phyloP scores from a whole-genome alignment of 2,113 vertebrate species.

The Eurystomus gularis region DNA sequence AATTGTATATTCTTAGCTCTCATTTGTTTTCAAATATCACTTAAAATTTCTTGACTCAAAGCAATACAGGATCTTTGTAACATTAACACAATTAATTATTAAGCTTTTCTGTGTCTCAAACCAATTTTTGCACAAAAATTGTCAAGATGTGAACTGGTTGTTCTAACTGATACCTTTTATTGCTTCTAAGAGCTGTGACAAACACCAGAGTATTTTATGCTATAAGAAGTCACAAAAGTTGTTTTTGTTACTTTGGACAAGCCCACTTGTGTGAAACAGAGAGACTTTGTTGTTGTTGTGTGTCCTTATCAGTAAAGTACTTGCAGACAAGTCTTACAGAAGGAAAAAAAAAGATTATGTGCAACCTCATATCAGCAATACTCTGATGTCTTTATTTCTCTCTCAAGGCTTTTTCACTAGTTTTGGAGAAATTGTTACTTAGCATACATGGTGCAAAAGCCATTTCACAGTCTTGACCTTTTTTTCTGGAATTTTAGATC shows the following conservation, averaged over 20 bases:
- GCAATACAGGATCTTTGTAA: not conserved
- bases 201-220: not conserved
- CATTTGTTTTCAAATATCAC: not conserved
- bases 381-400: not conserved
- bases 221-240: not conserved
- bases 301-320: not conserved
- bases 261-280: not conserved
- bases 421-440: not conserved
- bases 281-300: not conserved
- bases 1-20: not conserved
- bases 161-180: not conserved
- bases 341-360: not conserved
- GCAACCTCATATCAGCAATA: not conserved
- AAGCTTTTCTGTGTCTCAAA: not conserved
- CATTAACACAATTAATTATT: not conserved
- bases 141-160: not conserved
- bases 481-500: not conserved
- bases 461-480: fast-evolving
- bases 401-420: not conserved
- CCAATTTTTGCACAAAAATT: not conserved
- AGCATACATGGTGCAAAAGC: not conserved
- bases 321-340: not conserved
- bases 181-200: not conserved
- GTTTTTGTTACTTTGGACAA: not conserved
- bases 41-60: not conserved